Evolutionary conservation across 2,888 invertebrate species (phyloP), one percentile per base, ranked within the genome.

Genomic region (Orthosia incerta): DNA sequence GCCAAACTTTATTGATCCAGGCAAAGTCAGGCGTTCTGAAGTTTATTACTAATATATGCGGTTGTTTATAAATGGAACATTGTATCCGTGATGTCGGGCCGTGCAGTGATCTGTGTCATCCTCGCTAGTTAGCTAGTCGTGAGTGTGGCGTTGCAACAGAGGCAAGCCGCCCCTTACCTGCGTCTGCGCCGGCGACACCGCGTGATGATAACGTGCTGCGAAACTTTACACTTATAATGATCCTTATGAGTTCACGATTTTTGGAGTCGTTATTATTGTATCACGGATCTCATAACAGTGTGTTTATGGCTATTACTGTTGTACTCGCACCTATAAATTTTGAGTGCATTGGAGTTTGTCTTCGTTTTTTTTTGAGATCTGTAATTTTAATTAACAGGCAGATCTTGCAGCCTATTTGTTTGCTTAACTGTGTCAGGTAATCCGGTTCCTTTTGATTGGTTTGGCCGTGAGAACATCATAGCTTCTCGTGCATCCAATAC

Each of bases 41-140:
- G n/a, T 67, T 84, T 81, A 80, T 80, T 80, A 80, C 80, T 85
- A 80, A 73, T 83, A 81, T 84, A 82, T 80, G 71, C 72, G 57
- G 78, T 84, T 86, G 84, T 75, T 73, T 80, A 82, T 79, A 85
- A 82, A 84, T 85, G 77, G 86, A 87, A 90, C 88, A 86, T 80
- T 81, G 82, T 87, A 88, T 89, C 91, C 91, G 93, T 92, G 92
- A 91, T 89, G 89, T 84, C 78, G 84, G 79, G 86, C 85, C 83
- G 83, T 84, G 87, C 85, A 86, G 87, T 84, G 91, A 91, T 92
- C 89, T 88, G 91, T 91, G 92, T 90, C 92, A 89, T 89, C 90
- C 86, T 86, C 86, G 88, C 88, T 88, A 89, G 91, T 90, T 91
- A 89, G 89, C 74, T 74, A 87, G 85, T 92, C 92, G 93, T 92